These are phyloP conservation scores for Arge pagana DNA, from an alignment of 2,888 invertebrate genomes.

Conservation along the genomic window DNA sequence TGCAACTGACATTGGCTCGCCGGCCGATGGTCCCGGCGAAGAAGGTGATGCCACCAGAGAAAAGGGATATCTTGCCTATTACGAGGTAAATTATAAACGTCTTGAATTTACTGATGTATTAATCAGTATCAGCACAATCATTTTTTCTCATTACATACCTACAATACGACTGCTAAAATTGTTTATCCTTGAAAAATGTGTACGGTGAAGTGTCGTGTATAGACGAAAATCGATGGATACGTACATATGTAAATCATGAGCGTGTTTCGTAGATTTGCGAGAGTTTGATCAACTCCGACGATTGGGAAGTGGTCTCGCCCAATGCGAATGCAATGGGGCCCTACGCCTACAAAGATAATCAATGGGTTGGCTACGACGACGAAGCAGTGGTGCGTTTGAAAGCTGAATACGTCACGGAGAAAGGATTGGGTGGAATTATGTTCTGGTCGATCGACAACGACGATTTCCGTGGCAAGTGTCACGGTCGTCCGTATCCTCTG, in stretches of 20 bases:
- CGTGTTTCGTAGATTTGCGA: constrained; percentile 82
- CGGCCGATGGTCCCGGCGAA: constrained; percentile 88
- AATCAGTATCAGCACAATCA: too few species aligned
- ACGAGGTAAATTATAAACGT: constrained; percentile 69
- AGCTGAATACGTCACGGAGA: constrained; percentile 82
- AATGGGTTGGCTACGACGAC: constrained; percentile 95
- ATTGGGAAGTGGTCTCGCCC: constrained; percentile 83
- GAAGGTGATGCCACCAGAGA: constrained; percentile 91
- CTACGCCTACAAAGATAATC: constrained; percentile 83
- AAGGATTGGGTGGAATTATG: constrained; percentile 88
- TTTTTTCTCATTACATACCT: background rate
- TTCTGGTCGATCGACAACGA: constrained; percentile 95
- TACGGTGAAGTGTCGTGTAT: background rate
- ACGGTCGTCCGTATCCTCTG: constrained; percentile 83
- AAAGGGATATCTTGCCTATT: constrained; percentile 91
- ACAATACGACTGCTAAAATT: background rate
- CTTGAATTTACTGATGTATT: background rate
- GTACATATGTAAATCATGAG: too few species aligned
- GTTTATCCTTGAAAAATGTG: background rate
- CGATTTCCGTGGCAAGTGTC: constrained; percentile 90
- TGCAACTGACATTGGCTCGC: constrained; percentile 82
- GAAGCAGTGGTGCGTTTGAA: constrained; percentile 81
- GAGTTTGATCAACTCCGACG: constrained; percentile 71
- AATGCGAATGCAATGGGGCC: constrained; percentile 86
- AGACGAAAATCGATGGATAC: too few species aligned